Conservation (phyloP, 2,113 vertebrate genomes). For the Promerops cafer region DNA sequence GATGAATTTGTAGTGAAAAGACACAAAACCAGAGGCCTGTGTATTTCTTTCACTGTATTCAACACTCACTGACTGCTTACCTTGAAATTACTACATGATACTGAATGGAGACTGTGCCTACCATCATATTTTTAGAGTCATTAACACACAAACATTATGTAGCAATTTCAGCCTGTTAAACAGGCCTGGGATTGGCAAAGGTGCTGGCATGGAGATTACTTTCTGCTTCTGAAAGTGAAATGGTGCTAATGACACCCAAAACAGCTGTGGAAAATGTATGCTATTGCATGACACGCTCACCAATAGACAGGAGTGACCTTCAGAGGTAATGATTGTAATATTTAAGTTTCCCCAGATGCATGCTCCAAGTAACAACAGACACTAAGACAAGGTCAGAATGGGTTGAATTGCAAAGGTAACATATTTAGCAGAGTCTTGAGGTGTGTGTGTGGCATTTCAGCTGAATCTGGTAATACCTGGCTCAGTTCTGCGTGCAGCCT, state of each 20-base stretch:
- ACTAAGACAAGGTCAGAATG: not conserved
- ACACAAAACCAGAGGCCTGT: not conserved
- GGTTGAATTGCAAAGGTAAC: not conserved
- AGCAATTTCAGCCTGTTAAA: slow-evolving; percentile 21
- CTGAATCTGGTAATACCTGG: not conserved
- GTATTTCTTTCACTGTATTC: not conserved
- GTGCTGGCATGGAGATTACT: not conserved
- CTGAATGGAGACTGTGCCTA: not conserved
- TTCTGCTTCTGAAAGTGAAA: not conserved
- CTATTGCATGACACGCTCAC: not conserved
- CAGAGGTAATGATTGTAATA: not conserved
- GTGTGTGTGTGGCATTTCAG: not conserved
- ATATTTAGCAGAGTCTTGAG: not conserved
- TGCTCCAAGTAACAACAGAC: slow-evolving; percentile 7
- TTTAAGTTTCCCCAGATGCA: not conserved
- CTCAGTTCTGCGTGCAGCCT: not conserved
- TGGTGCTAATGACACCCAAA: not conserved
- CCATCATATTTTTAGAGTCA: slow-evolving; percentile 23
- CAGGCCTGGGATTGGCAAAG: not conserved
- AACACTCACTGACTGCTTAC: not conserved
- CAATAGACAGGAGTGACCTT: not conserved
- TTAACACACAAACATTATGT: not conserved
- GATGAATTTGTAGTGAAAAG: not conserved
- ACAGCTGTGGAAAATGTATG: not conserved
- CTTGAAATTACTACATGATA: not conserved